These are phyloP conservation scores for Xestobium rufovillosum DNA, from an alignment of 2,888 invertebrate genomes.

Conservation along the genomic window DNA sequence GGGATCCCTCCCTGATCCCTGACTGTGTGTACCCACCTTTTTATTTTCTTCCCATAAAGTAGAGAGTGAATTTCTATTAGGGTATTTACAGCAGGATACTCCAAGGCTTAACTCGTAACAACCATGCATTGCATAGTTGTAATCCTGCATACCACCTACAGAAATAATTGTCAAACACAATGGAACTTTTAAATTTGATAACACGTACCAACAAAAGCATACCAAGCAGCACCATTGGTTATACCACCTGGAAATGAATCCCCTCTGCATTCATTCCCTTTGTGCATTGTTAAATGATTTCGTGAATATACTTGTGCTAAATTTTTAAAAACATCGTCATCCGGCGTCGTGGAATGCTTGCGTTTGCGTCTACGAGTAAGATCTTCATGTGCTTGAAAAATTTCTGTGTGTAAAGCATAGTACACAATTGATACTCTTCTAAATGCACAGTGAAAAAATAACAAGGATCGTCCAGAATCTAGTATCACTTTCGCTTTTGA, in stretches of 20 bases:
- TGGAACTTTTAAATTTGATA: no score
- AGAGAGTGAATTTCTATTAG: conserved; percentile 44
- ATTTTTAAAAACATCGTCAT: conserved; percentile 56
- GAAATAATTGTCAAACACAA: no score
- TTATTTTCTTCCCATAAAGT: conserved; percentile 54
- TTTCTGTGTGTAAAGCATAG: no score
- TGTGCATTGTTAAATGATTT: conserved; percentile 52
- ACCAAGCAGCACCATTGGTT: conserved; percentile 61
- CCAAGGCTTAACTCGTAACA: conserved; percentile 62
- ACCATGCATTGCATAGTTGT: conserved; percentile 57
- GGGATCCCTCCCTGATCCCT: no score
- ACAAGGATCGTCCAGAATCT: no score
- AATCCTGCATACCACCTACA: conserved; percentile 58
- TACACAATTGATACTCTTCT: no score
- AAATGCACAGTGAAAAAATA: no score
- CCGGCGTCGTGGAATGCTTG: conserved; percentile 53
- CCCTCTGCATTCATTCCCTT: conserved; percentile 43
- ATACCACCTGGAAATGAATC: conserved; percentile 49
- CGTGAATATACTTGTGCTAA: conserved; percentile 51
- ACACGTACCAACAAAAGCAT: conserved; percentile 47
- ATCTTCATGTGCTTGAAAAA: no score
- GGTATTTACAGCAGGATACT: conserved; percentile 62
- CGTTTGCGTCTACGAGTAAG: no score
- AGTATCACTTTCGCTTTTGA: no score
- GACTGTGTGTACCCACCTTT: conserved; percentile 44